These are phyloP conservation scores for Mormyrus iriodes DNA, from an alignment of 2,113 vertebrate genomes.

Conservation along the genomic window DNA sequence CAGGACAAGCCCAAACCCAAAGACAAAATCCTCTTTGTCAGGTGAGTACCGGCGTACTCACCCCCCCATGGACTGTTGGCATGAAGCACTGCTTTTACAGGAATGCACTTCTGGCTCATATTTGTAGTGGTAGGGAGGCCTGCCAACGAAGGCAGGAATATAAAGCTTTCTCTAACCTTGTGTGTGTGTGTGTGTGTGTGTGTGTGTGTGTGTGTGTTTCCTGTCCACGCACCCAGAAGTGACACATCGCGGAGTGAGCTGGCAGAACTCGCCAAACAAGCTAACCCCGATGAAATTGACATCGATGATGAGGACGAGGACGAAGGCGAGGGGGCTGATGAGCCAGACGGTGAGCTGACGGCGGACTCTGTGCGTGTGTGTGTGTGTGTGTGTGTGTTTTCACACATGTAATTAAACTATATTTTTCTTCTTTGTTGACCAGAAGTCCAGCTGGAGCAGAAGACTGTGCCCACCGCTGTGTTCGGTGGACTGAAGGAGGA, in stretches of 20 bases:
- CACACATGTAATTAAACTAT: neutral
- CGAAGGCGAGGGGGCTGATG: conserved; percentile 66
- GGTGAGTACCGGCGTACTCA: conserved; percentile 56
- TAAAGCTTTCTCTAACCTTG: neutral
- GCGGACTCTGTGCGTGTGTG: neutral
- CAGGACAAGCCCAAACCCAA: conserved; percentile 76
- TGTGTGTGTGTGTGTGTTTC: neutral
- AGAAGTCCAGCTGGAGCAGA: conserved; percentile 87
- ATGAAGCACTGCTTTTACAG: neutral
- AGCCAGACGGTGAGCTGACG: conserved; percentile 71
- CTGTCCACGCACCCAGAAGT: conserved; percentile 57
- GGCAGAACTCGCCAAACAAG: conserved; percentile 76
- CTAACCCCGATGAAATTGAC: conserved; percentile 85
- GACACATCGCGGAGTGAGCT: conserved; percentile 79
- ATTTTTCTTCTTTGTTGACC: conserved; percentile 20
- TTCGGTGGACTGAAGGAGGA: conserved; percentile 85
- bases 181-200: neutral
- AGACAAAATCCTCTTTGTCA: conserved; percentile 86
- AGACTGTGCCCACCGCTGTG: conserved; percentile 76
- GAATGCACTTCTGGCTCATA: neutral
- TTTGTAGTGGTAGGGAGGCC: neutral
- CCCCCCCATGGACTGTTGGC: neutral
- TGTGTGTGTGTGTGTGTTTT: neutral
- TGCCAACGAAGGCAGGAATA: neutral
- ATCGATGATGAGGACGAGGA: conserved; percentile 74